These are phyloP conservation scores for Watsonalla binaria DNA, from an alignment of 2,888 invertebrate species.

Conservation along the genomic window DNA sequence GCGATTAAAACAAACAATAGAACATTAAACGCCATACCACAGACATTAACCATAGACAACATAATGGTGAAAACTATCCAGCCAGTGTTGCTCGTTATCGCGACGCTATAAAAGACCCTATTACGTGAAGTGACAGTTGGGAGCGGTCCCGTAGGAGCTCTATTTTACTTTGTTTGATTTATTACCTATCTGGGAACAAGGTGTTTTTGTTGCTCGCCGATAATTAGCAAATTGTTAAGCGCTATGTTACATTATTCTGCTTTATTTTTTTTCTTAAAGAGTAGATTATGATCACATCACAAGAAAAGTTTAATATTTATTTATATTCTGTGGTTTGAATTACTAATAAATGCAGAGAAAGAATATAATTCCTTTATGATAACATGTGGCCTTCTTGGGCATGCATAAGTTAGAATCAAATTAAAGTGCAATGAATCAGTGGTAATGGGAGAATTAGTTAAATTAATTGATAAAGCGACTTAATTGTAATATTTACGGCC, in stretches of 20 bases:
- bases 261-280: background rate
- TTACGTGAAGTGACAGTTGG: slow-evolving; percentile 57
- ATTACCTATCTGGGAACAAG: slow-evolving; percentile 46
- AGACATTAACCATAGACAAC: slow-evolving; percentile 10
- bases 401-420: background rate
- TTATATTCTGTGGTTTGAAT: too few relatives aligned
- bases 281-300: too few relatives aligned
- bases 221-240: slow-evolving; percentile 33
- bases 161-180: slow-evolving; percentile 68
- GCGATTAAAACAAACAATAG: background rate
- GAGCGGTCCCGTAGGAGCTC: slow-evolving; percentile 49
- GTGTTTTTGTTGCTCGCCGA: slow-evolving; percentile 41
- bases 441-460: slow-evolving; percentile 21
- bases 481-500: slow-evolving; percentile 23
- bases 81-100: slow-evolving; percentile 38
- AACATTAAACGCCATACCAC: background rate
- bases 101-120: slow-evolving; percentile 51
- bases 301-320: too few relatives aligned
- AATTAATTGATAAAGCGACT: slow-evolving; percentile 37
- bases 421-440: slow-evolving; percentile 12
- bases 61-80: slow-evolving; percentile 21
- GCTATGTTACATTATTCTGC: slow-evolving; percentile 2
- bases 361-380: too few relatives aligned
- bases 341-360: too few relatives aligned
- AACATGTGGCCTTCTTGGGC: too few relatives aligned